Base-by-base conservation (phyloP, 2,113 vertebrate genomes). In the Sphaerodactylus townsendi region DNA sequence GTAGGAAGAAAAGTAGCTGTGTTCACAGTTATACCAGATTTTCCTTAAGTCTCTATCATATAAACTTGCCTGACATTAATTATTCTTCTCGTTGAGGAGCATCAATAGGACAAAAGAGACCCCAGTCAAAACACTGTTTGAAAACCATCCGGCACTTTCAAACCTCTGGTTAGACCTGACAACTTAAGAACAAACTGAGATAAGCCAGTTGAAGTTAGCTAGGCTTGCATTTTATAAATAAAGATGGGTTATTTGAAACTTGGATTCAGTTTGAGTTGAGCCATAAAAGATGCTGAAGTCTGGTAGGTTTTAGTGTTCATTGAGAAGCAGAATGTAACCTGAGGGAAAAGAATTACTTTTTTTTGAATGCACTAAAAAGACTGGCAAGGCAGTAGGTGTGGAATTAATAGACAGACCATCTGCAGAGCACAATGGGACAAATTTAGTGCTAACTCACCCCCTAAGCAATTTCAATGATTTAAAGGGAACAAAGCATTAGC, bases 361-460 rank as follows among this genome's bases (percentile, higher is more conserved):
- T 59, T 21, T 41, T n/a, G 25, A 37, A 46, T n/a, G 10, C 23
- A 41, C 3, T 77, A 28, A 69, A 41, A 4, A 77, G 65, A 25
- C 48, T 23, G 56, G 37, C 28, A 73, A 33, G 10, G 46, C 71
- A 53, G n/a, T 39, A 66, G 72, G 23, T 56, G 23, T 70, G 28
- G 48, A 81, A 62, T 21, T 62, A 70, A 70, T 37, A 77, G 11
- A 25, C 15, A 81, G 28, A n/a, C 48, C 53, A 30, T 19, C 72
- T 59, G 10, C 39, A 62, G 53, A 81, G 46, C n/a, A 77, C 65
- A 86, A 62, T 77, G n/a, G 30, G 64, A 4, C 48, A 70, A n/a
- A 39, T 84, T 84, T 44, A 69, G 35, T 59, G 50, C 35, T 71
- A 69, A 71, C 74, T 76, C 50, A 86, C 48, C 81, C 15, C 39